Evolutionary conservation across 2,888 invertebrate species (phyloP), one percentile per base, ranked within the genome.

Genomic region (Hydrotaea diabolus): DNA sequence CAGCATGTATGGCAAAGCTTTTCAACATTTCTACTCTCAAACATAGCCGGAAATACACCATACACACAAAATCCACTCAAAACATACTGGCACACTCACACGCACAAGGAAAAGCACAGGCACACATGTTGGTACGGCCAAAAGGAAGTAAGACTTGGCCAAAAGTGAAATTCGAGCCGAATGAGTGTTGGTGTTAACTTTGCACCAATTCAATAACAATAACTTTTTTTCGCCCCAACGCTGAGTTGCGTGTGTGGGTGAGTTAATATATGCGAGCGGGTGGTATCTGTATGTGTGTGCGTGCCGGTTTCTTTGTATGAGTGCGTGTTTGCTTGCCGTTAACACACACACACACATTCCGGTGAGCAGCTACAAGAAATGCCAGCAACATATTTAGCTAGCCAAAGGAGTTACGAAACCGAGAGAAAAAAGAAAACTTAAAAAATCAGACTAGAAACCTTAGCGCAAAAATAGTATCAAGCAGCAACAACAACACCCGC

Each of bases 321-420:
- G 49, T 77, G 82, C 82, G 77, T 82, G 85, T 55, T 46, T 36
- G 46, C 62, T n/a, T 62, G 36, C 53, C 53, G 39, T 82, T 82
- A 80, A 11, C 19, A 74, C 19, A 55, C 57, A 80, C 19, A 36
- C 9, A 57, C 53, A 17, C 64, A n/a, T n/a, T n/a, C n/a, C n/a
- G n/a, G 36, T 8, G 3, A n/a, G 43, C 36, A 23, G 26, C n/a
- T 43, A 31, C 39, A 64, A 59, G 39, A 23, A 31, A 53, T 9
- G 57, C 36, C 19, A 17, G 11, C 39, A 73, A 55, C 19, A 21
- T 5, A 57, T 15, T 4, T 7, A 31, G 31, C 31, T 31, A 31
- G 31, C 19, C 17, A 4, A 31, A 53, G 26, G 46, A 79, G 23
- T 81, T 77, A 77, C 66, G 13, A 80, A 66, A 66, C 15, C 69